A percentile compares a stretch with the other conserved stretches of the same genome.
phyloP scores from a whole-genome alignment of 2,888 invertebrate species.

The Drosophila atroscutellata region DNA sequence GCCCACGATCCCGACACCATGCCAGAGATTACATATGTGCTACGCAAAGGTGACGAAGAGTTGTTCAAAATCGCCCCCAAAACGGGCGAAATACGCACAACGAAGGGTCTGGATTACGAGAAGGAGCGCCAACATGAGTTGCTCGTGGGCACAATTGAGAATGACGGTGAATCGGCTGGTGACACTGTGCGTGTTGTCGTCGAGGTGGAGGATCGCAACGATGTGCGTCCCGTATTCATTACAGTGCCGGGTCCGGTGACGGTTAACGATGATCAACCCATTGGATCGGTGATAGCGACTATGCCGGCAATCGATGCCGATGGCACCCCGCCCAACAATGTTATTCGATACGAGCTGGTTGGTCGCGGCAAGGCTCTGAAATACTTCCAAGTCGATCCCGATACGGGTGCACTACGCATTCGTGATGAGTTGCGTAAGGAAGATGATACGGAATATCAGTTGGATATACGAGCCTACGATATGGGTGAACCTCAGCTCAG shows the following conservation, averaged over 20 bases:
- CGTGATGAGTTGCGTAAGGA: slow-evolving; percentile 94
- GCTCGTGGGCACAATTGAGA: slow-evolving; percentile 93
- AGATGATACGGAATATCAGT: slow-evolving; percentile 94
- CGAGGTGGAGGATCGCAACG: slow-evolving; percentile 91
- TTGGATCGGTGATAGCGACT: slow-evolving; percentile 92
- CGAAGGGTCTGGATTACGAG: slow-evolving; percentile 92
- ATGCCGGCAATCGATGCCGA: slow-evolving; percentile 93
- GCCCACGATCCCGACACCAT: slow-evolving; percentile 93
- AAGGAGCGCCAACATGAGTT: slow-evolving; percentile 90
- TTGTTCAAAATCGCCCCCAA: slow-evolving; percentile 93
- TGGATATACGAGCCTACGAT: slow-evolving; percentile 94
- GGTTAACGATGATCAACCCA: slow-evolving; percentile 92
- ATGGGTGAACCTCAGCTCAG: slow-evolving; percentile 94
- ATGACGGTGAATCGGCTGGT: slow-evolving; percentile 88
- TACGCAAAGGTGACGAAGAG: slow-evolving; percentile 92
- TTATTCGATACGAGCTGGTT: slow-evolving; percentile 91
- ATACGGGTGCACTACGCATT: slow-evolving; percentile 92
- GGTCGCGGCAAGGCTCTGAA: slow-evolving; percentile 92
- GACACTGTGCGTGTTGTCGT: slow-evolving; percentile 88
- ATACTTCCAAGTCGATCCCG: slow-evolving; percentile 95
- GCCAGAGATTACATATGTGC: slow-evolving; percentile 93
- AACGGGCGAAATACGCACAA: slow-evolving; percentile 91
- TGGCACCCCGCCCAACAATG: slow-evolving; percentile 93
- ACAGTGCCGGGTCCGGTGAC: slow-evolving; percentile 93
- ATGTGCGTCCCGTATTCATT: slow-evolving; percentile 94